Conservation (phyloP, 2,888 invertebrate species). For the Rotaria sp. region DNA sequence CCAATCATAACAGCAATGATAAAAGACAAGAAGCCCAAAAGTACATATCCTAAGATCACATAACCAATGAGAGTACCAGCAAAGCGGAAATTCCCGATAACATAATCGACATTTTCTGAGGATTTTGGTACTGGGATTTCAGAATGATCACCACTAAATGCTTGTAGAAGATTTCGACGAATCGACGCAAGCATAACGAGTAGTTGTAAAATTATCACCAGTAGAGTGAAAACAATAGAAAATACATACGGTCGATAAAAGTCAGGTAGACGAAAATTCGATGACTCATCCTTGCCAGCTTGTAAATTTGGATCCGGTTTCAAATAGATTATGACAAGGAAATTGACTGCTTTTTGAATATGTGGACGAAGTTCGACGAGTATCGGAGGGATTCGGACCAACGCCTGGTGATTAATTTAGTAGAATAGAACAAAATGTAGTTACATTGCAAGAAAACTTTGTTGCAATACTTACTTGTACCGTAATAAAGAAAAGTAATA, state of each 20-base stretch:
- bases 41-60: neutral
- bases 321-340: too few species aligned
- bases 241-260: neutral
- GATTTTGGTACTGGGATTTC: neutral
- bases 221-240: neutral
- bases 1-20: neutral
- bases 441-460: too few species aligned
- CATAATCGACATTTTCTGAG: accelerated
- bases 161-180: neutral
- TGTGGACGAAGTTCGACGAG: too few species aligned
- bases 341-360: too few species aligned
- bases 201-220: neutral
- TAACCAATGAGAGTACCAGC: neutral
- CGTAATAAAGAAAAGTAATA: neutral
- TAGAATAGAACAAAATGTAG: too few species aligned
- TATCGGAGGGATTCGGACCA: neutral
- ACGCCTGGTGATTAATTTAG: neutral
- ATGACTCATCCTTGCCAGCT: too few species aligned
- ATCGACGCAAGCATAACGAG: neutral
- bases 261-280: too few species aligned
- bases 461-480: neutral
- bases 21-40: neutral
- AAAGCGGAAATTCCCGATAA: neutral
- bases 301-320: too few species aligned
- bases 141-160: neutral